Evolutionary conservation across 2,113 vertebrate species (phyloP), one percentile per base, ranked within the genome.

Genomic region (Aplodontia rufa): DNA sequence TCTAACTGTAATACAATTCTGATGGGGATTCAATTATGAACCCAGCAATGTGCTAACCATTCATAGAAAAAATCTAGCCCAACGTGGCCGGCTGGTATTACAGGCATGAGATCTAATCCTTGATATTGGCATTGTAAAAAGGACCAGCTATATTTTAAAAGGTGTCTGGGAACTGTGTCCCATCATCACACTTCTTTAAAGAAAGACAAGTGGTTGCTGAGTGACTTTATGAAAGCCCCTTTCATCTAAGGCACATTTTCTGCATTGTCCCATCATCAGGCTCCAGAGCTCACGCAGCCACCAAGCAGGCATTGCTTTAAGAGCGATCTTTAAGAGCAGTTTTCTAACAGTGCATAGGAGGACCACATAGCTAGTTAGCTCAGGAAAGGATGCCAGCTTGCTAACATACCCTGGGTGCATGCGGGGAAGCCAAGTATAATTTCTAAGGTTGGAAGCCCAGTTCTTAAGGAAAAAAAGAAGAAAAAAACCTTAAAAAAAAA

Each of bases 391-490:
- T 96, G 96, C 96, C 96, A 97, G 94, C 96, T 97, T 94, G 96
- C 92, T 90, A 96, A 96, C 96, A 97, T 89, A 96, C 93, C 96
- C 96, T 94, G 95, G 87, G 96, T 95, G 93, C 87, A 95, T 71
- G 82, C 91, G 95, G 90, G 91, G 60, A 97, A 97, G 96, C 96
- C 96, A 97, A 98, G 96, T 97, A 93, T 97, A 97, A 97, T 97
- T 98, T 98, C 97, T 96, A 97, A 97, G 95, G 95, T 97, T 97
- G 96, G 97, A 97, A 97, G 96, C 96, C 95, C 94, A 96, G 95
- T 96, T 97, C 96, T 96, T 96, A 96, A 96, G 79, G 12, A 96
- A 42, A 84, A 71, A 37, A 40, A 28, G 71, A n/a, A 68, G 74
- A 85, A 87, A 93, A 82, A 79, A 82, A 12, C 37, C 51, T 24